Percentiles rank a stretch among this genome's conserved stretches.
These are phyloP conservation scores for Trichonephila clavata DNA, from an alignment of 1,140 invertebrate genomes.

Conservation along the genomic window DNA sequence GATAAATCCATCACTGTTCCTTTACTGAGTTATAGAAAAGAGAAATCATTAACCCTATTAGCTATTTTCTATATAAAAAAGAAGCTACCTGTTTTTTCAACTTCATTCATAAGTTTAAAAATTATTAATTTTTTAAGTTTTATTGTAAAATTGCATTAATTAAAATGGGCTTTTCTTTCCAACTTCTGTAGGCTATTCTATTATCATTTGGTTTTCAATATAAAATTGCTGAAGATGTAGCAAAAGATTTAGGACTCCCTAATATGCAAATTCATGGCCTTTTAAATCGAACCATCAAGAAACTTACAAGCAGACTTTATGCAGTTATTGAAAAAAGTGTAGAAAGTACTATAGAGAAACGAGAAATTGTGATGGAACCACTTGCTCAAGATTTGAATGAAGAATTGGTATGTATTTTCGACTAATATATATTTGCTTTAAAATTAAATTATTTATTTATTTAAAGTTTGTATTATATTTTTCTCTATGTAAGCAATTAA, in stretches of 20 bases:
- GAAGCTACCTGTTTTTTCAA: too few species aligned
- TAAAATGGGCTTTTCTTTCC: too few species aligned
- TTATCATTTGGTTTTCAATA: constrained; percentile 95
- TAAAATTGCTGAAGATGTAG: constrained; percentile 92
- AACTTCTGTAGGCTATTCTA: constrained; percentile 88
- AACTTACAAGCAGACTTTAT: constrained; percentile 84
- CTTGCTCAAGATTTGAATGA: constrained; percentile 87
- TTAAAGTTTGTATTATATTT: too few species aligned
- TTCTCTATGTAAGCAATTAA: too few species aligned
- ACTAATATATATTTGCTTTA: background rate
- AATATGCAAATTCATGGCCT: constrained; percentile 91
- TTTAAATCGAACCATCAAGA: constrained; percentile 91
- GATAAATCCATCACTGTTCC: too few species aligned
- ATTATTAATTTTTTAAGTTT: too few species aligned
- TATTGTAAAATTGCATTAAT: too few species aligned
- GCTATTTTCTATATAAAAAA: too few species aligned
- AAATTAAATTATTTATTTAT: too few species aligned
- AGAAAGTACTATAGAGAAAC: constrained; percentile 84
- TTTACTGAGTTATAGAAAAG: too few species aligned
- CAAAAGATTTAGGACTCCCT: constrained; percentile 91
- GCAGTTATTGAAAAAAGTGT: constrained; percentile 86
- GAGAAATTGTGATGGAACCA: constrained; percentile 71
- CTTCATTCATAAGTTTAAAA: too few species aligned
- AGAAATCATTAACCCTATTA: too few species aligned
- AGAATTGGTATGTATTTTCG: constrained; percentile 84